Evolutionary conservation across 2,797 vertebrate genomes (phyloP), one percentile per base, ranked within the genome.

Genomic region (Gymnodraco acuticeps): DNA sequence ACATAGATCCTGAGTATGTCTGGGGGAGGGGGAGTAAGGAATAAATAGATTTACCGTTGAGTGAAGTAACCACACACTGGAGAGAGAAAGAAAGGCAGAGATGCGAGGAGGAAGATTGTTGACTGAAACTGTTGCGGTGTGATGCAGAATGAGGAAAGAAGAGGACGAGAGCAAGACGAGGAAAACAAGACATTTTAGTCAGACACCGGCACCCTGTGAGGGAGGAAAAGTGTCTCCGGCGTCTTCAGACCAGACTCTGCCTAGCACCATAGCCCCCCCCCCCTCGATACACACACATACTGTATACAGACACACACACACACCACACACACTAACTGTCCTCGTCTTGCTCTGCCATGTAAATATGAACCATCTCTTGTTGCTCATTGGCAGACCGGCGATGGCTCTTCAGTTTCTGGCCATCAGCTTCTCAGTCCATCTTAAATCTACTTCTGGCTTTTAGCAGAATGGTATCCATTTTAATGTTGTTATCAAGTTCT

Each of bases 41-140:
- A 94, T 93, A 94, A 93, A 94, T 93, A 93, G 91, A 92, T 86
- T 89, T 84, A 85, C 76, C 64, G 78, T 84, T 83, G 85, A 87
- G 92, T 82, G 89, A 91, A 93, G 91, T 89, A 84, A 87, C 86
- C 64, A 67, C 86, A 85, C 73, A 62, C 85, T 84, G 64, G 79
- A 62, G 71, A 75, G 78, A 70, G 63, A 72, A 50, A 47, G 70
- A 73, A 71, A 65, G 55, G 61, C 64, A 65, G 51, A 60, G 19
- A 76, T 59, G 70, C 4, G 12, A 65, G 60, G 52, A 79, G 56
- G 2, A 58, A 71, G 45, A 59, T 33, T 19, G 63, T 23, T 2
- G 11, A 46, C 61, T 69, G 19, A 68, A 82, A 73, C 54, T 64
- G 68, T 56, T 10, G 1, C 59, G 50, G 42, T 2, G 3, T 15